Conservation (phyloP, 1,140 invertebrate genomes). For the Episyrphus balteatus region DNA sequence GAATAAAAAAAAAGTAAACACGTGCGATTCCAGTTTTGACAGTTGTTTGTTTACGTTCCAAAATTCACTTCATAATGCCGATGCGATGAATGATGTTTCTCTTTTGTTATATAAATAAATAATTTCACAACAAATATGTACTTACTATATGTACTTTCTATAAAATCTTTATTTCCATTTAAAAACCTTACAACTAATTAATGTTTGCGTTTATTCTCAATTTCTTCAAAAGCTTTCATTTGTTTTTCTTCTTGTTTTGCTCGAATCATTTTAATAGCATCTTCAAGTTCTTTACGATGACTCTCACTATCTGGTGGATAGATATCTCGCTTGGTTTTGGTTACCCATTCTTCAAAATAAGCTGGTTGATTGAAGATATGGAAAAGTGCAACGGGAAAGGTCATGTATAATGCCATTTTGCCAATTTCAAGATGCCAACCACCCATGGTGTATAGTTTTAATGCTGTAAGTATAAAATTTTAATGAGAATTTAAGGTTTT, state of each 20-base stretch:
- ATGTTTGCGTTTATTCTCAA: constrained; percentile 15
- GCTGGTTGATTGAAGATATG: constrained; percentile 76
- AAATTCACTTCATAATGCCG: too few relatives aligned
- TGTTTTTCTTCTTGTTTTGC: constrained; percentile 40
- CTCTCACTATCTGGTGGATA: constrained; percentile 56
- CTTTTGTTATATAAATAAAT: too few relatives aligned
- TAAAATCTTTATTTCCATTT: too few relatives aligned
- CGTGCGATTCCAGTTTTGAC: too few relatives aligned
- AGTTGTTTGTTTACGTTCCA: too few relatives aligned
- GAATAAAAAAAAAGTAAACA: too few relatives aligned
- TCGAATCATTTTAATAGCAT: constrained; percentile 46
- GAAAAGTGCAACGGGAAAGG: constrained; percentile 72
- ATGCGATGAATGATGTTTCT: too few relatives aligned
- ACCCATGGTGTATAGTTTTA: constrained; percentile 45
- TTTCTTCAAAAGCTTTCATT: constrained; percentile 35
- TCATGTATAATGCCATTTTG: constrained; percentile 74
- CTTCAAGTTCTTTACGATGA: constrained; percentile 44
- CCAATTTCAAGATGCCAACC: constrained; percentile 68
- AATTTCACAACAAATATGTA: too few relatives aligned
- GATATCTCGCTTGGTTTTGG: constrained; percentile 52
- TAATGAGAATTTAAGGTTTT: too few relatives aligned
- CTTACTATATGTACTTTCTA: too few relatives aligned
- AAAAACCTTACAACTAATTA: too few relatives aligned
- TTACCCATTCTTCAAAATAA: constrained; percentile 70
- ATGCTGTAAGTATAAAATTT: too few relatives aligned